Evolutionary conservation across 2,888 invertebrate species (phyloP), one percentile per base, ranked within the genome.

Genomic region (Acleris laterana): DNA sequence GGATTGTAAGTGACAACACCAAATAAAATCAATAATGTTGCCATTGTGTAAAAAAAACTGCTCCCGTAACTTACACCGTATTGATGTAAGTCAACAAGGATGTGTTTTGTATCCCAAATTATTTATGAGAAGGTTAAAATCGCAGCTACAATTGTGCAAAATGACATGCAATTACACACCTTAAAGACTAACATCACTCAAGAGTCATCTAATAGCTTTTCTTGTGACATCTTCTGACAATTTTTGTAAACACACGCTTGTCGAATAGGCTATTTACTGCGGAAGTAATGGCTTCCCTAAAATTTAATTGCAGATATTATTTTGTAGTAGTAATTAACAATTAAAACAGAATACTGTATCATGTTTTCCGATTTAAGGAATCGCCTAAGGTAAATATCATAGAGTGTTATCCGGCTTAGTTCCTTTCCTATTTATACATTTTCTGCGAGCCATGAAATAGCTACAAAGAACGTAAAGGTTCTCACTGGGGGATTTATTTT

Each of bases 201-300:
- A 85, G 81, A 81, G 86, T 82, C 78, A 76, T 75, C 73, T 73
- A 76, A 75, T 77, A 74, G 69, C 56, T 74, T 78, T 63, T 80
- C 79, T 78, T 80, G 82, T 84, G 87, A 87, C 88, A 87, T 86
- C 84, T 88, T 87, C 87, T 84, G 74, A 87, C 84, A 89, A 92
- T 92, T 93, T 93, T 93, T 92, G 93, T 93, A 93, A 93, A 93
- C 93, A 77, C 76, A 93, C 93, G 93, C 93, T 93, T 92, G 92
- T 91, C 88, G 89, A 92, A 92, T 90, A 89, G 81, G 89, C 90
- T 92, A 93, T 93, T 91, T 93, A 92, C 89, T 91, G 89, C 91
- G 91, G 93, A 92, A 93, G 93, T 93, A 93, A 93, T 93, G 93
- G 93, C 93, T 93, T 93, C 93, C 93, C 93, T 90, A 90, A 91